These are phyloP conservation scores for Zapornia atra DNA, from an alignment of 2,113 vertebrate genomes.

Conservation along the genomic window DNA sequence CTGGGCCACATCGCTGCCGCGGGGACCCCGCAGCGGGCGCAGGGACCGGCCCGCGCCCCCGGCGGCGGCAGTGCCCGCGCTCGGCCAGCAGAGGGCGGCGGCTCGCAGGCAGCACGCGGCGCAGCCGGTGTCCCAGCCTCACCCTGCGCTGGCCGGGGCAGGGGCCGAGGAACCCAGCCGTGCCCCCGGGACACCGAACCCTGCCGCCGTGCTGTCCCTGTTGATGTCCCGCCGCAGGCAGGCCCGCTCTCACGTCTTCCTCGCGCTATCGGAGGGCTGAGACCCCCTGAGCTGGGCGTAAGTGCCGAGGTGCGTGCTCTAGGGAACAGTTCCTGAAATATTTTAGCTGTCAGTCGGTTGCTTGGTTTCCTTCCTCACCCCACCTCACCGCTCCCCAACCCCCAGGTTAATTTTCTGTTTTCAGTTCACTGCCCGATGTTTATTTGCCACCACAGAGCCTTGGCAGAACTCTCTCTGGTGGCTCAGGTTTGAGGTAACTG, in stretches of 20 bases:
- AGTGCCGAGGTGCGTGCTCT: not conserved
- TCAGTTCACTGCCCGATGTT: not conserved
- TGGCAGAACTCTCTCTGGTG: not conserved
- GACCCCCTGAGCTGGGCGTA: not conserved
- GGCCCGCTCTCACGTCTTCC: too few species aligned
- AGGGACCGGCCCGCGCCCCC: too few species aligned
- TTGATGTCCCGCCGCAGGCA: not conserved
- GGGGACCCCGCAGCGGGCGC: not conserved
- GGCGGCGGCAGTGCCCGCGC: too few species aligned
- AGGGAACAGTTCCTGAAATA: not conserved
- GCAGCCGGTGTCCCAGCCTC: too few species aligned
- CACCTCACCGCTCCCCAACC: too few species aligned
- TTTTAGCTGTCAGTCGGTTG: not conserved
- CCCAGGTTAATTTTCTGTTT: not conserved
- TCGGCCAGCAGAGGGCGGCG: not conserved
- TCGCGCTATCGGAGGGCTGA: too few species aligned
- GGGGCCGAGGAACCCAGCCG: too few species aligned
- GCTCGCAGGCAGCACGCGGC: not conserved
- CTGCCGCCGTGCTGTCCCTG: too few species aligned
- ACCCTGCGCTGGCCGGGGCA: too few species aligned
- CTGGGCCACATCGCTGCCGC: too few species aligned
- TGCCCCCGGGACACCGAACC: too few species aligned
- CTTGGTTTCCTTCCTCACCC: not conserved
- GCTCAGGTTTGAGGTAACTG: not conserved
- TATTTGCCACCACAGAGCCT: not conserved